These are phyloP conservation scores for Polylopha cassiicola DNA, from an alignment of 2,888 invertebrate species.

Conservation along the genomic window DNA sequence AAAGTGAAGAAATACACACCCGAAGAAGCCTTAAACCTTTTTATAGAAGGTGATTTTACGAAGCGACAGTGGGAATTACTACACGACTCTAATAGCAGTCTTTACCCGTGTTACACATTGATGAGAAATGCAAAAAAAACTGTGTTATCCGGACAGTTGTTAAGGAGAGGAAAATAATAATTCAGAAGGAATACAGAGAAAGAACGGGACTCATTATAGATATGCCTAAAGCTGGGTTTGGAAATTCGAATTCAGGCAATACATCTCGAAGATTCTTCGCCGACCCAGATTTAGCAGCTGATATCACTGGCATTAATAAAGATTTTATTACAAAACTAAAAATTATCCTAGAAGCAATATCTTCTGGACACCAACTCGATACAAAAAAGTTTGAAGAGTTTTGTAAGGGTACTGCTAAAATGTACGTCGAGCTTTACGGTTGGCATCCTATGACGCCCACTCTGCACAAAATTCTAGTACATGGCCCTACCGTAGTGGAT, in stretches of 20 bases:
- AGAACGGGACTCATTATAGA: slow-evolving; percentile 6
- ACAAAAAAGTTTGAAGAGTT: slow-evolving; percentile 5
- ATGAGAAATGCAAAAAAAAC: background rate
- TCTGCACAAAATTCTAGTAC: slow-evolving; percentile 13
- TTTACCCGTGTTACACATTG: background rate
- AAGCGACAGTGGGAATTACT: background rate
- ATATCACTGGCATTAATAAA: slow-evolving; percentile 11
- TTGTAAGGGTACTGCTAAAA: slow-evolving; percentile 9
- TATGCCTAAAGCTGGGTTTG: slow-evolving; percentile 6
- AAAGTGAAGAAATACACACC: background rate
- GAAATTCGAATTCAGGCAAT: slow-evolving; percentile 7
- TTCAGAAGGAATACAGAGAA: slow-evolving; percentile 1
- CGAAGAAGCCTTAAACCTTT: background rate
- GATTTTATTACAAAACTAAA: slow-evolving; percentile 9
- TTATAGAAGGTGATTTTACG: background rate
- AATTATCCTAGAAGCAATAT: slow-evolving; percentile 2
- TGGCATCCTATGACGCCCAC: slow-evolving; percentile 18
- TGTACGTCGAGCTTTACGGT: slow-evolving; percentile 11
- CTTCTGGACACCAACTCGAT: background rate
- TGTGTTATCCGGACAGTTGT: too few species aligned
- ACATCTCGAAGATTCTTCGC: slow-evolving; percentile 15
- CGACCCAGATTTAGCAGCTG: slow-evolving; percentile 1
- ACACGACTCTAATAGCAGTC: background rate
- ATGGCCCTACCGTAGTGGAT: slow-evolving; percentile 3
- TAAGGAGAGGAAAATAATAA: slow-evolving; percentile 1